Conservation (phyloP, 35 echinoderm and acorn worm species). For the Lytechinus variegatus region DNA sequence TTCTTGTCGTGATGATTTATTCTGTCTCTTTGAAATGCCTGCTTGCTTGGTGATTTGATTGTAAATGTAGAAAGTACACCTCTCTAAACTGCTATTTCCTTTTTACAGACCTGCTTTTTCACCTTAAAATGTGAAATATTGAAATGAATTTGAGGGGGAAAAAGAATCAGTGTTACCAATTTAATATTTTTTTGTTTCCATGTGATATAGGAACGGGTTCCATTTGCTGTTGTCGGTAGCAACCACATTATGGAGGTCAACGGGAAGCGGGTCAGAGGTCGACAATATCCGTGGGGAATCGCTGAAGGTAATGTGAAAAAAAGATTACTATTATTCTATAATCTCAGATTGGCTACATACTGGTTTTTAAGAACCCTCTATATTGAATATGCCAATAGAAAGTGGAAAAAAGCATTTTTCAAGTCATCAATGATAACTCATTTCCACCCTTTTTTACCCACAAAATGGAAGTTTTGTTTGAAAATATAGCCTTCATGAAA, state of each 20-base stretch:
- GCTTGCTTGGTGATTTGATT: not conserved
- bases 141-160: not conserved
- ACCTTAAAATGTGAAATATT: not conserved
- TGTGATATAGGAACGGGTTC: slow-evolving; percentile 79
- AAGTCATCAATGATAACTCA: too few species aligned
- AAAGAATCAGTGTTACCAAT: not conserved
- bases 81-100: not conserved
- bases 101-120: not conserved
- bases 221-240: slow-evolving; percentile 98
- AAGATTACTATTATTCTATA: not conserved
- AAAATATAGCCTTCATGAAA: too few species aligned
- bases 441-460: too few species aligned
- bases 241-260: slow-evolving; percentile 94
- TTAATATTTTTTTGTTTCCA: not conserved
- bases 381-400: not conserved
- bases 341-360: not conserved
- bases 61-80: not conserved
- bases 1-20: not conserved
- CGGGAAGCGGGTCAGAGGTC: slow-evolving; percentile 92
- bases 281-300: slow-evolving; percentile 98
- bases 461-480: too few species aligned
- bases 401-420: not conserved
- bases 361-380: not conserved
- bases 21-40: not conserved
- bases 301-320: slow-evolving; percentile 77